These are phyloP conservation scores for Neosalanx taihuensis DNA, from an alignment of 2,797 vertebrate genomes.

Conservation along the genomic window DNA sequence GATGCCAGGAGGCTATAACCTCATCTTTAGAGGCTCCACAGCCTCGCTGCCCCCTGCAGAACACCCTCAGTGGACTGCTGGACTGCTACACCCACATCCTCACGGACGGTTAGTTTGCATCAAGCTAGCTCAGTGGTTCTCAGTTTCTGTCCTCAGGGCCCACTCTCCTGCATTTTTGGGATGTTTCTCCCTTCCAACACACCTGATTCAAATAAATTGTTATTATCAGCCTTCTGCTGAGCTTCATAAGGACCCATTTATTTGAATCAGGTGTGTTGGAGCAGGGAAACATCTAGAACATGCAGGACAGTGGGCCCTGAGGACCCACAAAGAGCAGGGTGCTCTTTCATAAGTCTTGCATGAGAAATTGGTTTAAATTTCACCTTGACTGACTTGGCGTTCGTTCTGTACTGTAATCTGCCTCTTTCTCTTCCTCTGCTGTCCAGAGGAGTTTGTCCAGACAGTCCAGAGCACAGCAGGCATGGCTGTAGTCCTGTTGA, in stretches of 20 bases:
- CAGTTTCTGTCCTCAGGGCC: too few species aligned
- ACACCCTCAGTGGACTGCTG: slow-evolving; percentile 78
- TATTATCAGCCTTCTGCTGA: too few species aligned
- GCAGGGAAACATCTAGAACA: too few species aligned
- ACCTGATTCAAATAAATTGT: too few species aligned
- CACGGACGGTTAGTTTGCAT: slow-evolving; percentile 76
- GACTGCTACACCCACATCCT: slow-evolving; percentile 78
- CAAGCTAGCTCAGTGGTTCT: background rate
- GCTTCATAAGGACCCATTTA: too few species aligned
- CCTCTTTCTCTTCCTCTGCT: background rate
- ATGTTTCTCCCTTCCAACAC: too few species aligned
- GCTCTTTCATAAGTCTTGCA: background rate
- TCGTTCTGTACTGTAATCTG: background rate
- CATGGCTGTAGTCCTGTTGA: slow-evolving; percentile 84
- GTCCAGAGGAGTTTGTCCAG: slow-evolving; percentile 83
- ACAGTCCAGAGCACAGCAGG: slow-evolving; percentile 88
- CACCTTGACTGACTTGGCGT: too few species aligned
- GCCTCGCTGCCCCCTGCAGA: slow-evolving; percentile 55
- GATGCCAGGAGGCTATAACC: slow-evolving; percentile 68
- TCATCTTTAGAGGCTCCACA: slow-evolving; percentile 39
- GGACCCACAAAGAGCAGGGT: too few species aligned
- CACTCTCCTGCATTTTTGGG: too few species aligned
- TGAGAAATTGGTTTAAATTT: background rate
- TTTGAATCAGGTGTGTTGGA: too few species aligned
- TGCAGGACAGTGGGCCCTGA: too few species aligned